phyloP scores from a whole-genome alignment of 2,797 vertebrate species.

The Pterois miles region DNA sequence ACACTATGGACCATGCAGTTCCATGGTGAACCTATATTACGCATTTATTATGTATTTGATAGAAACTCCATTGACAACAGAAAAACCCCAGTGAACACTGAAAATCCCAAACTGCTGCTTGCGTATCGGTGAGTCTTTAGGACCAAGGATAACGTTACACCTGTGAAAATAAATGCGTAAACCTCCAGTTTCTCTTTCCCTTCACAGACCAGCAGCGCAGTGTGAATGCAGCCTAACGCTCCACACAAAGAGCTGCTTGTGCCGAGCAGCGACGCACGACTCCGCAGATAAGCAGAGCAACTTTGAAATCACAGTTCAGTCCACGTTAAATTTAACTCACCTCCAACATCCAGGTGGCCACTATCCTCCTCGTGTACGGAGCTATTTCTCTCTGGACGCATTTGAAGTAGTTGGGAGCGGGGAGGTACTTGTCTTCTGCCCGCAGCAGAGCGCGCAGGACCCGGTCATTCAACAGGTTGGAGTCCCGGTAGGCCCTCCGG shows the following conservation, averaged over 20 bases:
- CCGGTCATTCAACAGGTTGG: conserved; percentile 92
- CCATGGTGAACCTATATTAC: no score
- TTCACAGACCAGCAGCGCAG: background rate
- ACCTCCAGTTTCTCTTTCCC: background rate
- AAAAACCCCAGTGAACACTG: background rate
- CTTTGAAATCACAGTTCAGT: background rate
- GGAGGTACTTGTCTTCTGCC: conserved; percentile 92
- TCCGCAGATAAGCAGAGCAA: background rate
- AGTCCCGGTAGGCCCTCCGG: conserved; percentile 91
- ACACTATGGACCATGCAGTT: no score
- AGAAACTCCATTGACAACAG: background rate
- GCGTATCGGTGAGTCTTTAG: fast-evolving
- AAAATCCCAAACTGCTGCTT: no score
- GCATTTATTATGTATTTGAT: background rate
- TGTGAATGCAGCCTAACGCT: background rate
- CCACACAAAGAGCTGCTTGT: background rate
- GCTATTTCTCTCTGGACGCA: conserved; percentile 93
- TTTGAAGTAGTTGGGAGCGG: conserved; percentile 93
- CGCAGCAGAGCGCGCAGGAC: conserved; percentile 91
- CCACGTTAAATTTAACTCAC: conserved; percentile 72
- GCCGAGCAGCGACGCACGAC: background rate
- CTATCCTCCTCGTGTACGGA: conserved; percentile 95
- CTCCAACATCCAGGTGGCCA: conserved; percentile 97
- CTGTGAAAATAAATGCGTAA: background rate
- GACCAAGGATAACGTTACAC: background rate